A percentile compares a stretch with the other conserved stretches of the same genome.
These are phyloP conservation scores for Ptychodera flava DNA, from an alignment of 35 echinoderm and acorn worm species.

Conservation along the genomic window DNA sequence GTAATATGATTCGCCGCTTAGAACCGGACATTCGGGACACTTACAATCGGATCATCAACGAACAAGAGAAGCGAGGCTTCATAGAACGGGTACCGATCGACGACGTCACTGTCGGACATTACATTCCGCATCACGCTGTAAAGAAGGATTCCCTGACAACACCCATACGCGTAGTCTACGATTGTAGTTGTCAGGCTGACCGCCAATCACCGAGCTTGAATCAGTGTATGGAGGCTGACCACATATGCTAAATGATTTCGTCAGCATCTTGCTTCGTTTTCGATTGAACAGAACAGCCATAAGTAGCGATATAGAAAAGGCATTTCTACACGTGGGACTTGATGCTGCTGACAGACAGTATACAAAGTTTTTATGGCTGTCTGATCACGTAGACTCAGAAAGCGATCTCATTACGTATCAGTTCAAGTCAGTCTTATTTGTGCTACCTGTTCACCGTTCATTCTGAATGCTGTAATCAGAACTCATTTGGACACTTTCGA, in stretches of 20 bases:
- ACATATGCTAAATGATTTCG: constrained; percentile 7
- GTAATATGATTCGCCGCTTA: too few species aligned
- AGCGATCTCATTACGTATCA: neutral
- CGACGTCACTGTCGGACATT: constrained; percentile 5
- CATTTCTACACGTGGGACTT: constrained; percentile 9
- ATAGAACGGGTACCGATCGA: too few species aligned
- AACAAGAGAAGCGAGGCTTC: too few species aligned
- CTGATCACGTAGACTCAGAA: neutral
- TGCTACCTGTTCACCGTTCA: neutral
- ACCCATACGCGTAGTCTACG: neutral
- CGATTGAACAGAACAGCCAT: neutral
- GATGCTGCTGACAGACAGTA: neutral
- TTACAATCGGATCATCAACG: too few species aligned
- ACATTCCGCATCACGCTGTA: constrained; percentile 14
- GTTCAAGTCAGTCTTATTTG: constrained; percentile 11
- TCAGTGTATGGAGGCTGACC: constrained; percentile 9
- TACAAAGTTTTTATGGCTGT: constrained; percentile 12
- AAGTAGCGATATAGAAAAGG: constrained; percentile 16
- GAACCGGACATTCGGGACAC: too few species aligned
- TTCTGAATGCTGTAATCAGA: neutral
- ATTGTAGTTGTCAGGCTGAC: neutral
- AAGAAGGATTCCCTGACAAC: too few species aligned
- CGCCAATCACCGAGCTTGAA: neutral
- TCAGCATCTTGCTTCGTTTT: neutral
- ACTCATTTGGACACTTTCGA: neutral